Base-by-base conservation (phyloP, 2,888 invertebrate species). In the Ochropleura leucogaster region DNA sequence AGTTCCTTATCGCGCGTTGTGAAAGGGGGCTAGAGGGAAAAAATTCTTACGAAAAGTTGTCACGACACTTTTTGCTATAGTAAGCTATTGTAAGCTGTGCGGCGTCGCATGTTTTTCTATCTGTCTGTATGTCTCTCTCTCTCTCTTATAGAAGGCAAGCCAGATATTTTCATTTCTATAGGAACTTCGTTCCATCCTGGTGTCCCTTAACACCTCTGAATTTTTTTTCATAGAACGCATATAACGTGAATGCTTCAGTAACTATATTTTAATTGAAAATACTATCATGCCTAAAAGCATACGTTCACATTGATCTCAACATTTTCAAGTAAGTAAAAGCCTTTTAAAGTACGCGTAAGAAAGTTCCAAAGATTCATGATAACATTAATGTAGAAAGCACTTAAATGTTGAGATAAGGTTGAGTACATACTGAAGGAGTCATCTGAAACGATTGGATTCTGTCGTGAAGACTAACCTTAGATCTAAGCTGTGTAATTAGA, bases 321-420 rank as follows among this genome's bases (percentile, higher is more conserved):
- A 53, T 68, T 73, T 6, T 44, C 18, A 40, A 67, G 30, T 30
- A 30, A 20, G 40, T 67, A 77, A 84, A 64, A 76, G 63, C 20
- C 60, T 84, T 72, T 73, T 64, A 69, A 73, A 80, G 67, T 59
- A 60, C 53, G n/a, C 60, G 59, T 63, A 60, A 18, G 42, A 42
- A 80, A 84, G 84, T 83, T 84, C 80, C 57, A 74, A 69, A 57
- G 51, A 77, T 84, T 76, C 69, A 55, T 62, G 76, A 74, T 74
- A 80, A 70, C 76, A 72, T 77, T 84, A 70, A 84, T 74, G 67
- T 84, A 16, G 59, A 65, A 51, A 65, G 74, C 74, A 77, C 77
- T 81, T 68, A 70, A 72, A 71, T 51, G 42, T 55, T 70, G 18
- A 57, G 64, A 71, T 79, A 74, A 66, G 65, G 79, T 63, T 47